Conservation (phyloP, 2,113 vertebrate genomes). For the Brachionichthys hirsutus region DNA sequence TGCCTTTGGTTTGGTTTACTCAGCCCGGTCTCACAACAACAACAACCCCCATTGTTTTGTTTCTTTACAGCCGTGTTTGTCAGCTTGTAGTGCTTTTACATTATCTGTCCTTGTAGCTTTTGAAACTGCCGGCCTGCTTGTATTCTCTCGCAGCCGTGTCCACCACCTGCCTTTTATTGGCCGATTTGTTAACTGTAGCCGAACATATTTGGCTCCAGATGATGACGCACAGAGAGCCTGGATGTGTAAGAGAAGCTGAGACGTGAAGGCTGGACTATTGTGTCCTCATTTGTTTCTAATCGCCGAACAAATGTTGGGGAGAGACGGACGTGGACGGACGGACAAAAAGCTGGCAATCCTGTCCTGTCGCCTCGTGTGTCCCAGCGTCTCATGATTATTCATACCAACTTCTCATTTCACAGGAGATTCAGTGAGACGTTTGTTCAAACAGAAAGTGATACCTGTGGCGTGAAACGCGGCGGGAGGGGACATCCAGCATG, state of each 20-base stretch:
- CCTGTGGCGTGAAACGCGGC: constrained; percentile 15
- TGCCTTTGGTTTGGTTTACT: constrained; percentile 33
- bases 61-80: constrained; percentile 19
- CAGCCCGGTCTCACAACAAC: constrained; percentile 21
- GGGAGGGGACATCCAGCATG: constrained; percentile 47
- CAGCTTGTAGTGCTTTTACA: constrained; percentile 40
- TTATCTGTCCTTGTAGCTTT: constrained; percentile 44
- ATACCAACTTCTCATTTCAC: constrained; percentile 8
- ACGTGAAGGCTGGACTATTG: constrained; percentile 32
- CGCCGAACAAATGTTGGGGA: constrained; percentile 73
- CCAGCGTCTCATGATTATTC: neutral
- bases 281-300: constrained; percentile 69
- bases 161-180: constrained; percentile 68
- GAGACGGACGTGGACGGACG: constrained; percentile 19
- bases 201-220: constrained; percentile 44
- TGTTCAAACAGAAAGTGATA: constrained; percentile 18
- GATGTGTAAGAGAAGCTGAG: too few species aligned
- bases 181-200: constrained; percentile 44
- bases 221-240: constrained; percentile 17
- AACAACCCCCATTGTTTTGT: neutral
- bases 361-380: neutral
- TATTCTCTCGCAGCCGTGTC: constrained; percentile 47
- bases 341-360: neutral
- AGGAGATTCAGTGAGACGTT: constrained; percentile 36
- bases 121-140: constrained; percentile 41